Evolutionary conservation across 2,797 vertebrate genomes (phyloP), one percentile per base, ranked within the genome.

Genomic region (Chelmon rostratus): DNA sequence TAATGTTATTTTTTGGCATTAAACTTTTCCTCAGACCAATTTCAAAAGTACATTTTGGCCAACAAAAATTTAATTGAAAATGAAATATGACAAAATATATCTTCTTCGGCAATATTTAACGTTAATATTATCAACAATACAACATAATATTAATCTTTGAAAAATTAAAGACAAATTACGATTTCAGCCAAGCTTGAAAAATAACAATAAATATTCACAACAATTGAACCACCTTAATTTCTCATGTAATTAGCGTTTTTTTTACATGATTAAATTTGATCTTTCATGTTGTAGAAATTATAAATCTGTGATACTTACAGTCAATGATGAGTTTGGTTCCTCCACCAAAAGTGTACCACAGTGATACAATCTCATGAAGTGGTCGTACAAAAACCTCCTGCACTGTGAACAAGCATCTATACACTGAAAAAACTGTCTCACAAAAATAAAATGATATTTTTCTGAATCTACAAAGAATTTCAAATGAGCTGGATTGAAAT

Each of bases 311-410:
- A n/a, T n/a, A n/a, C 57, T 59, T 38, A 37, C 57, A 59, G 57
- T n/a, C 4, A 38, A 59, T n/a, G 57, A 37, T n/a, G 57, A 59
- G 31, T 58, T 58, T 58, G 56, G 56, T 58, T 37, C 56, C 56
- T 58, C 81, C 82, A 76, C 88, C 90, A 58, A 91, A 92, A 62
- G 84, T 89, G 0, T 0, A 31, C 88, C 84, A 92, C 88, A 89
- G 81, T 91, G 86, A 86, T 70, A 84, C 61, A 91, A 70, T 86
- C 56, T 70, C 67, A 78, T 83, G 78, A 58, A 84, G 61, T 6
- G 42, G 69, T 58, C 58, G 85, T 73, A 87, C 85, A 89, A 89
- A 92, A 90, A 90, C 77, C 87, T 86, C 63, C 35, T 72, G 64
- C 78, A 67, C 65, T 77, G 35, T 59, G 16, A 59, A 59, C 57